A percentile compares a stretch with the other conserved stretches of the same genome.
Evolutionary conservation across 2,113 vertebrate genomes (phyloP).

Genomic region (Lasiurus borealis): DNA sequence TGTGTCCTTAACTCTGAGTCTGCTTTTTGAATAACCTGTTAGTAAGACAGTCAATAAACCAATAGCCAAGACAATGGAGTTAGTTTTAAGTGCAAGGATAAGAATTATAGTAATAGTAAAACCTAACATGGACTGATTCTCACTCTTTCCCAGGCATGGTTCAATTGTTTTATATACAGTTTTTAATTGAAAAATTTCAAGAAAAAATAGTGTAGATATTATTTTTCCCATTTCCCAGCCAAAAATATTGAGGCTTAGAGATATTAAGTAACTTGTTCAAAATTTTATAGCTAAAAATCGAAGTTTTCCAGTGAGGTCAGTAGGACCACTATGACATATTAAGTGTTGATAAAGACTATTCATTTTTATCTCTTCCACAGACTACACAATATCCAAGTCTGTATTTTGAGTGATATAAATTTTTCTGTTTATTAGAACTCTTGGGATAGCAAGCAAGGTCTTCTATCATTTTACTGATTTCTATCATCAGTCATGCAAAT

Average conservation of each 20-base stretch:
- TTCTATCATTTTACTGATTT: background rate
- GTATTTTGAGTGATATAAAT: background rate
- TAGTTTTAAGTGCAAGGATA: background rate
- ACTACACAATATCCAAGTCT: background rate
- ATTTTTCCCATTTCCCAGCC: background rate
- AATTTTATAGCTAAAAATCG: background rate
- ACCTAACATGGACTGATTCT: background rate
- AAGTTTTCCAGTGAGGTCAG: background rate
- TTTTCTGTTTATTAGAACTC: background rate
- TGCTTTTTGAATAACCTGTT: background rate
- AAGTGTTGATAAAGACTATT: background rate
- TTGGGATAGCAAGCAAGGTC: background rate
- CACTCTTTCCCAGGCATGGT: background rate
- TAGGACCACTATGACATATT: background rate
- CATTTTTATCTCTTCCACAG: background rate
- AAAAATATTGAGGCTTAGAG: background rate
- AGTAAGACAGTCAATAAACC: background rate
- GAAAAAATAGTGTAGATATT: background rate
- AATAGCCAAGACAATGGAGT: background rate
- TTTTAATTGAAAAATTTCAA: conserved; percentile 36
- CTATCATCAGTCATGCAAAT: background rate
- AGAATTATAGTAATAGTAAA: background rate
- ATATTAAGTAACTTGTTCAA: conserved; percentile 21
- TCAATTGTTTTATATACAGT: background rate
- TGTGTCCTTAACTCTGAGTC: background rate